Evolutionary conservation across 2,113 vertebrate species (phyloP), one percentile per base, ranked within the genome.

Genomic region (Struthidea cinerea): DNA sequence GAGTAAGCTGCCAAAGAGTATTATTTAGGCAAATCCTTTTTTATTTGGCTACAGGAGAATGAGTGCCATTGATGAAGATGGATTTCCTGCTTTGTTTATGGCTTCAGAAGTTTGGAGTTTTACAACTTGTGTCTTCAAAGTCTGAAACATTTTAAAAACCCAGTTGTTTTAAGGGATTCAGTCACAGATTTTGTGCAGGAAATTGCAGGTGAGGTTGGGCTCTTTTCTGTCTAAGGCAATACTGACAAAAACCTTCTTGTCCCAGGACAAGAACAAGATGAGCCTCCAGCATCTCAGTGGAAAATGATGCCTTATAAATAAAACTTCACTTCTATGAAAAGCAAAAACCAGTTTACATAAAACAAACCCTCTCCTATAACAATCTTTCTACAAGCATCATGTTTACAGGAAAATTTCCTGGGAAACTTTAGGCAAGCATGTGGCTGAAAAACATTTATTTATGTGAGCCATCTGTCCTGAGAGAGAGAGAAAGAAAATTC

Each of bases 21-120:
- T 96, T 93, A 93, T 96, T 93, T 86, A 79, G 84, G 94, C 13
- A 42, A 96, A 93, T 55, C 76, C 65, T 91, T 94, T 94, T 91
- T 95, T 93, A 84, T 76, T 80, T 69, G 79, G 75, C 87, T 95
- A 18, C 49, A 46, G 49, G 53, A 85, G 59, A 86, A 33, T 0
- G 24, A 75, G 68, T 52, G 55, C 69, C 70, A 52, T 32, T 53
- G 91, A 93, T 80, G 69, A 76, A 90, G 87, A 80, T 16, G 6
- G 89, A 78, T 57, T 68, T 75, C 41, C 37, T 33, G 16, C 46
- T 41, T 39, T 44, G 11, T 87, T 87, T 56, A 27, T 30, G 14
- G 33, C 55, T 95, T 73, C 50, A 52, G 91, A 57, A 68, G 64
- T 77, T 22, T 47, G 73, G 24, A 50, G 37, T 37, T 76, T 86